Percentiles rank a stretch among this genome's conserved stretches.
phyloP scores from a whole-genome alignment of 2,113 vertebrate species.

The Caranx melampygus region DNA sequence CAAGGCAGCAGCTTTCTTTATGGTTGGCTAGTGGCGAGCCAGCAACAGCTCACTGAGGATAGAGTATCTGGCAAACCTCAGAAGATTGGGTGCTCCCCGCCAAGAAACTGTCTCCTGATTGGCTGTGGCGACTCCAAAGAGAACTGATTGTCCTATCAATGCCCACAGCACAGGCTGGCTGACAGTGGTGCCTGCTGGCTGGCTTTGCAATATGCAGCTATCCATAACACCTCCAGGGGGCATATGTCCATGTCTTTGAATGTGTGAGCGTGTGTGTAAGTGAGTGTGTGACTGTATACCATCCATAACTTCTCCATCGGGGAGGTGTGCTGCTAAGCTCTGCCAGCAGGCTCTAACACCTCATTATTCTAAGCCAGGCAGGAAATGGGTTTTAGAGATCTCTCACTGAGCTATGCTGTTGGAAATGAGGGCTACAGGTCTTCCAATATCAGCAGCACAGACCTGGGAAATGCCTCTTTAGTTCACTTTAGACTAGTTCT shows the following conservation, averaged over 20 bases:
- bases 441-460: slow-evolving; percentile 49
- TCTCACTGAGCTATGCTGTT: slow-evolving; percentile 61
- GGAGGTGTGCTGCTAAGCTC: slow-evolving; percentile 64
- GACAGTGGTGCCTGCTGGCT: slow-evolving; percentile 75
- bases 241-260: slow-evolving; percentile 63
- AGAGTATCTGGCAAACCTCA: slow-evolving; percentile 71
- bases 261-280: slow-evolving; percentile 18
- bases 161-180: slow-evolving; percentile 62
- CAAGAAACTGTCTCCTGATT: slow-evolving; percentile 79
- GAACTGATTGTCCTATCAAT: slow-evolving; percentile 79
- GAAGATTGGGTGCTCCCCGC: slow-evolving; percentile 73
- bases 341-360: slow-evolving; percentile 74
- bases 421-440: slow-evolving; percentile 53
- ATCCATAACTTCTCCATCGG: slow-evolving; percentile 71
- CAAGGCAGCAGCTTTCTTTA: slow-evolving; percentile 68
- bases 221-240: slow-evolving; percentile 76
- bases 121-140: slow-evolving; percentile 64
- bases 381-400: slow-evolving; percentile 73
- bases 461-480: slow-evolving; percentile 44
- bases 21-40: slow-evolving; percentile 69
- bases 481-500: neutral
- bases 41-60: slow-evolving; percentile 67
- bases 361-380: slow-evolving; percentile 77
- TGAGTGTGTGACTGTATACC: slow-evolving; percentile 44
- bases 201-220: slow-evolving; percentile 71